phyloP scores from a whole-genome alignment of 1,140 invertebrate species.

The Drosophila miranda region DNA sequence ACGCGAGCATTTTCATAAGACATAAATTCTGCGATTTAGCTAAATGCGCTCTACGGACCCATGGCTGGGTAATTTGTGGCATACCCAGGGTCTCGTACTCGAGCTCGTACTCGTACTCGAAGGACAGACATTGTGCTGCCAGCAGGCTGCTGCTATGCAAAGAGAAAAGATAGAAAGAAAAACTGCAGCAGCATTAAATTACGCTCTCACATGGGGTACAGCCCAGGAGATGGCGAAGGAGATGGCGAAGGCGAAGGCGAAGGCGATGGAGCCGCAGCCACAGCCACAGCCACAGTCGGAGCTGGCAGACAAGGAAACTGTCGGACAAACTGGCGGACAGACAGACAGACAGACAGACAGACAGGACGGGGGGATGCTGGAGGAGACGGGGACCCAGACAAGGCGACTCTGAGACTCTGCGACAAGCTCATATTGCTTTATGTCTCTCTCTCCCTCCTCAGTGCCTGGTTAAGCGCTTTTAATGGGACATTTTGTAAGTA shows the following conservation, averaged over 20 bases:
- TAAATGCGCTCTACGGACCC: constrained; percentile 70
- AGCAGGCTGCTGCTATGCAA: not conserved
- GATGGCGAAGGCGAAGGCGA: not conserved
- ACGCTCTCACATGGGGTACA: constrained; percentile 45
- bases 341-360: not conserved
- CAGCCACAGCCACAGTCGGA: constrained; percentile 4
- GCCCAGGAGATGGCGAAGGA: not conserved
- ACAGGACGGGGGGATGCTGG: not conserved
- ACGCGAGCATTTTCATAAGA: constrained; percentile 71
- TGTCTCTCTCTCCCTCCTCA: constrained; percentile 4
- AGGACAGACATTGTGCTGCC: too few relatives aligned
- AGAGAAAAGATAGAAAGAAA: constrained; percentile 15
- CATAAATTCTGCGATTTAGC: constrained; percentile 78
- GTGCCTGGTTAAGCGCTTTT: constrained; percentile 56
- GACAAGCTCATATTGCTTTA: constrained; percentile 71
- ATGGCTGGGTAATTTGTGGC: constrained; percentile 74
- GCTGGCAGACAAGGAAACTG: constrained; percentile 11
- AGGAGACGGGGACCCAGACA: constrained; percentile 29
- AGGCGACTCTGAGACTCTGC: constrained; percentile 45
- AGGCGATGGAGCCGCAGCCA: not conserved
- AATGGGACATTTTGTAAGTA: constrained; percentile 76
- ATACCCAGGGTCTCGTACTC: constrained; percentile 14
- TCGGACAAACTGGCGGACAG: constrained; percentile 1
- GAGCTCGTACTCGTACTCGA: too few relatives aligned
- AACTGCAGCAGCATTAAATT: constrained; percentile 73